Conservation (phyloP, 2,113 vertebrate genomes). For the Budorcas taxicolor region DNA sequence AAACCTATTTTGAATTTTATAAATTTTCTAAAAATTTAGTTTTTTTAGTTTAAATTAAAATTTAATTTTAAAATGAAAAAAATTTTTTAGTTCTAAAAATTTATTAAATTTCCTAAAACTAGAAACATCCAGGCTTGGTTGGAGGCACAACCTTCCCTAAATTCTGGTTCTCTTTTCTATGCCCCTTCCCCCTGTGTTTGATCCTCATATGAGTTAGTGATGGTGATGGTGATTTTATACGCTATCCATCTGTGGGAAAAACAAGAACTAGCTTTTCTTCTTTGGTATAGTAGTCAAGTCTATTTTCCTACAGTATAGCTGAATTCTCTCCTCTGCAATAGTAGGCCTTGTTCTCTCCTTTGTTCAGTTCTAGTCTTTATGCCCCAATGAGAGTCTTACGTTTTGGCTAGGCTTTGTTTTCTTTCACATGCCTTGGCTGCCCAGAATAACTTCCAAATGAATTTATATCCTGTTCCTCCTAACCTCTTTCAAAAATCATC, state of each 20-base stretch:
- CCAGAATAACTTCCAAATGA: conserved; percentile 44
- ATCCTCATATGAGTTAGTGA: background rate
- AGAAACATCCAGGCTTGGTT: background rate
- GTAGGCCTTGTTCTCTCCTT: background rate
- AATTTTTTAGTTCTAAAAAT: background rate
- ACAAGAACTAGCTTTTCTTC: background rate
- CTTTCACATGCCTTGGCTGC: background rate
- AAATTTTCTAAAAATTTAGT: background rate
- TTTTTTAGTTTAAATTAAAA: background rate
- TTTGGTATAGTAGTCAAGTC: background rate
- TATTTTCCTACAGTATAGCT: background rate
- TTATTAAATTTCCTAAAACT: background rate
- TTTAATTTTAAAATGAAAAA: background rate
- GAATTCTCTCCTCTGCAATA: background rate
- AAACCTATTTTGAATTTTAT: background rate
- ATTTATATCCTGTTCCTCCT: background rate
- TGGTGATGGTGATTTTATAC: background rate
- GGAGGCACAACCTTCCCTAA: background rate
- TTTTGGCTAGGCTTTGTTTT: conserved; percentile 20
- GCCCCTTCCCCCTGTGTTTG: background rate
- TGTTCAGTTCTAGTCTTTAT: conserved; percentile 12
- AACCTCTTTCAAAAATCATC: background rate
- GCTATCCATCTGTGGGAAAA: background rate
- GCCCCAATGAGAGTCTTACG: conserved; percentile 1
- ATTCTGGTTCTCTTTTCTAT: background rate